A percentile compares a stretch with the other conserved stretches of the same genome.
Evolutionary conservation across 2,888 invertebrate species (phyloP).

Genomic region (Agonum fuliginosum): DNA sequence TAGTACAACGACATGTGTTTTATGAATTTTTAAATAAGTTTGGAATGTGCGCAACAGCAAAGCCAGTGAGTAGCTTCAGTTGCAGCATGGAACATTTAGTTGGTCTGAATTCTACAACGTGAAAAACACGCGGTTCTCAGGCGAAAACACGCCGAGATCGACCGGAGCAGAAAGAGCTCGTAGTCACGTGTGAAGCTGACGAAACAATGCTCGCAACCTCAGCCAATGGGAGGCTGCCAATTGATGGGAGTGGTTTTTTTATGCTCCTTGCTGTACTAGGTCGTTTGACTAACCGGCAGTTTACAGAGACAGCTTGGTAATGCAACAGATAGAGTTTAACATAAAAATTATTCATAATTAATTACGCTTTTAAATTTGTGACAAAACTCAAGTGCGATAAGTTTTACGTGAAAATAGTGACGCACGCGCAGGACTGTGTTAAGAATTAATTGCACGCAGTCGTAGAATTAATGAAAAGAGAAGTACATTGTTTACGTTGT

Average conservation of each 20-base stretch:
- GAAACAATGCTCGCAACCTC: conserved; percentile 29
- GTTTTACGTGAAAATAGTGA: conserved; percentile 12
- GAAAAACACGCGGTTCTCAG: conserved; percentile 9
- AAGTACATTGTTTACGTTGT: conserved; percentile 58
- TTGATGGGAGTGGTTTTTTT: conserved; percentile 68
- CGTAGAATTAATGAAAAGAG: conserved; percentile 49
- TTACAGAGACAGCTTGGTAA: conserved; percentile 47
- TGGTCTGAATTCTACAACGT: no score
- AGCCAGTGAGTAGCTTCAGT: not conserved
- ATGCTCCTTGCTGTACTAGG: conserved; percentile 59
- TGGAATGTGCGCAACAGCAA: not conserved
- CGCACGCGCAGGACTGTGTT: conserved; percentile 45
- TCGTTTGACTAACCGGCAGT: conserved; percentile 53
- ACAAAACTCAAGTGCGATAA: conserved; percentile 15
- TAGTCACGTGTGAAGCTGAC: conserved; percentile 46
- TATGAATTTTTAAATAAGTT: not conserved
- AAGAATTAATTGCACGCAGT: conserved; percentile 32
- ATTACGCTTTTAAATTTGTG: not conserved
- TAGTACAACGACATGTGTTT: no score
- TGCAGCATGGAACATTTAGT: no score
- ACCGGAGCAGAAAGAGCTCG: conserved; percentile 4
- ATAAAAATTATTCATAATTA: not conserved
- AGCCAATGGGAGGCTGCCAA: conserved; percentile 60
- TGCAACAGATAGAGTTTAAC: conserved; percentile 13
- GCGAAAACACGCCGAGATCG: not conserved